A percentile compares a stretch with the other conserved stretches of the same genome.
Evolutionary conservation across 2,113 vertebrate species (phyloP).

Genomic region (Chaetodon trifascialis): DNA sequence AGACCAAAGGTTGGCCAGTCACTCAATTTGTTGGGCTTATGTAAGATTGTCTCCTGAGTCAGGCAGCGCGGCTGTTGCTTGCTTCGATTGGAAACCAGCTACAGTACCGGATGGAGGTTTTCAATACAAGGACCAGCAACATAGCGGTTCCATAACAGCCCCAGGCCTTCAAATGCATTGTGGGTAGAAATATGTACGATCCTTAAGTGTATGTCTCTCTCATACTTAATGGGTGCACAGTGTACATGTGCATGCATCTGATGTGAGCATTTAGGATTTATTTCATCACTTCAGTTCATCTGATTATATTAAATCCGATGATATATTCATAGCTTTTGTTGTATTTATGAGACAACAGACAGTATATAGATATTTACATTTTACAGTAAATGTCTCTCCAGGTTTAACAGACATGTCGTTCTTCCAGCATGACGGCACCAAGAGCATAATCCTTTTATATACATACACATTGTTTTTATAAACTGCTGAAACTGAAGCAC

Average conservation of each 20-base stretch:
- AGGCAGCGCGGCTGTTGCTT: not conserved
- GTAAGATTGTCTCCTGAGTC: not conserved
- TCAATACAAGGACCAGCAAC: not conserved
- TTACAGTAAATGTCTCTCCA: not conserved
- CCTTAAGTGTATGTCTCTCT: not conserved
- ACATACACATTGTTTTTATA: slow-evolving; percentile 38
- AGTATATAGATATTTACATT: slow-evolving; percentile 12
- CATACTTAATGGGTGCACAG: not conserved
- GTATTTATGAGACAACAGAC: not conserved
- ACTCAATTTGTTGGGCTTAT: slow-evolving; percentile 24
- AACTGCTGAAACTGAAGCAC: slow-evolving; percentile 48
- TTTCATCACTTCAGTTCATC: not conserved
- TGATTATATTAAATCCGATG: not conserved
- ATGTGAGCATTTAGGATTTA: too few species aligned
- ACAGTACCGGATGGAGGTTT: not conserved
- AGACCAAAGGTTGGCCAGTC: slow-evolving; percentile 44
- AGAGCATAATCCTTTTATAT: slow-evolving; percentile 42
- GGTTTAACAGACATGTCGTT: not conserved
- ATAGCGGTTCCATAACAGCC: not conserved
- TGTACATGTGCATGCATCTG: not conserved
- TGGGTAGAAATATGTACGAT: slow-evolving; percentile 25
- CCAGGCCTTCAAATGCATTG: not conserved
- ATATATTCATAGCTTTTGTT: not conserved
- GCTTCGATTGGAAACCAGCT: slow-evolving; percentile 10
- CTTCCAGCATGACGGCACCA: slow-evolving; percentile 6